phyloP scores from a whole-genome alignment of 2,888 invertebrate genomes.

The Hartigia nigra region DNA sequence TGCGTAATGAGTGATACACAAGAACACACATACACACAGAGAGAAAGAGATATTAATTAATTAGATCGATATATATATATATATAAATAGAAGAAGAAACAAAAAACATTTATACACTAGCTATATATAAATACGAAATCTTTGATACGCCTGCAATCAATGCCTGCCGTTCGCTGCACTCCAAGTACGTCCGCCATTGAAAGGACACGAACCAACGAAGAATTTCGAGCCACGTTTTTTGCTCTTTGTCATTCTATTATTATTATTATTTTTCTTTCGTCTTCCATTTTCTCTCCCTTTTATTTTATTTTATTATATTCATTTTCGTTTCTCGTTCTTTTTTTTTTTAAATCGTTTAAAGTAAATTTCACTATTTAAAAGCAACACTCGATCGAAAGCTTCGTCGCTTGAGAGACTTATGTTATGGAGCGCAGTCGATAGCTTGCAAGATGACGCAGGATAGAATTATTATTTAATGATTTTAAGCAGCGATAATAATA shows the following conservation, averaged over 20 bases:
- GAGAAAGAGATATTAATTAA: conserved; percentile 38
- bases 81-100: conserved; percentile 29
- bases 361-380: conserved; percentile 47
- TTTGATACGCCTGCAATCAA: conserved; percentile 46
- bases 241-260: conserved; percentile 24
- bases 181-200: conserved; percentile 31
- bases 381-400: not conserved
- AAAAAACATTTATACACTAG: conserved; percentile 47
- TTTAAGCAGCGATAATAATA: conserved; percentile 63
- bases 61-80: conserved; percentile 22
- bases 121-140: conserved; percentile 33
- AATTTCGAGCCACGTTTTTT: conserved; percentile 39
- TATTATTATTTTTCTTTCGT: conserved; percentile 16
- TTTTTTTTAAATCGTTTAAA: conserved; percentile 27
- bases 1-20: conserved; percentile 18
- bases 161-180: conserved; percentile 50
- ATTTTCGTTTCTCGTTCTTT: not conserved
- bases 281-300: conserved; percentile 36
- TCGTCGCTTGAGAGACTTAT: conserved; percentile 17
- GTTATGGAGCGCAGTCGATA: conserved; percentile 53
- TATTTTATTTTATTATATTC: conserved; percentile 56
- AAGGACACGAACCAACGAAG: conserved; percentile 36
- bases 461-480: conserved; percentile 61
- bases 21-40: conserved; percentile 18
- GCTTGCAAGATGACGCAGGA: conserved; percentile 36